These are phyloP conservation scores for Cephus pulcher DNA, from an alignment of 2,888 invertebrate genomes.

Conservation along the genomic window DNA sequence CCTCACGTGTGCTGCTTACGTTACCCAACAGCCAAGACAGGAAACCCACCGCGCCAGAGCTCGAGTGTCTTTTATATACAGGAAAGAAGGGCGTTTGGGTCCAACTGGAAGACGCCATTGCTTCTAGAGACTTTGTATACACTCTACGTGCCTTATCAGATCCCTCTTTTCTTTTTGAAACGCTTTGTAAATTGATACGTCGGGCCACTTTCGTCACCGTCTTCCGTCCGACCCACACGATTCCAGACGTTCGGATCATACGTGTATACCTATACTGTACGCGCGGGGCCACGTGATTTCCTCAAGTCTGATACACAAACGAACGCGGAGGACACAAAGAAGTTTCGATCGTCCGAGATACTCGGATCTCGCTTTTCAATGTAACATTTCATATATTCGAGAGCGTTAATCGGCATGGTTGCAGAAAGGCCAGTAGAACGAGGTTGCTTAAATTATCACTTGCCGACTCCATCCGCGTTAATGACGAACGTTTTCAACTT, in stretches of 20 bases:
- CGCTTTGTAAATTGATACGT: background rate
- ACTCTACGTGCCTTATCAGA: background rate
- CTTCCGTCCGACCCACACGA: background rate
- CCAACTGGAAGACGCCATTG: background rate
- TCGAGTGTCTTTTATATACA: background rate
- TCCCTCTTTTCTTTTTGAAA: background rate
- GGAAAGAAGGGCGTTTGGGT: background rate
- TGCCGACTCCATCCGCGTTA: background rate
- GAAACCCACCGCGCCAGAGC: background rate
- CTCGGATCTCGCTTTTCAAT: slow-evolving; percentile 1
- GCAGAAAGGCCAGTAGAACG: slow-evolving; percentile 25
- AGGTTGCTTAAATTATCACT: slow-evolving; percentile 24
- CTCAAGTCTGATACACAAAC: background rate
- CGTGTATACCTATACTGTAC: background rate
- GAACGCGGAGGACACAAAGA: background rate
- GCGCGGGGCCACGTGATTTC: background rate
- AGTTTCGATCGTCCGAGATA: background rate
- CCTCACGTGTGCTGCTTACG: background rate
- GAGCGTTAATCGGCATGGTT: slow-evolving; percentile 6
- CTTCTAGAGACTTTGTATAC: background rate
- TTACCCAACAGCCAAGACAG: background rate
- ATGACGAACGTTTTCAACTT: background rate
- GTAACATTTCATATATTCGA: slow-evolving; percentile 2
- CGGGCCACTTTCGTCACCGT: background rate
- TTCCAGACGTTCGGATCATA: background rate